A percentile compares a stretch with the other conserved stretches of the same genome.
These are phyloP conservation scores for Palythoa caribaeorum DNA, from an alignment of 92 coral and sea anemone species.

Conservation along the genomic window DNA sequence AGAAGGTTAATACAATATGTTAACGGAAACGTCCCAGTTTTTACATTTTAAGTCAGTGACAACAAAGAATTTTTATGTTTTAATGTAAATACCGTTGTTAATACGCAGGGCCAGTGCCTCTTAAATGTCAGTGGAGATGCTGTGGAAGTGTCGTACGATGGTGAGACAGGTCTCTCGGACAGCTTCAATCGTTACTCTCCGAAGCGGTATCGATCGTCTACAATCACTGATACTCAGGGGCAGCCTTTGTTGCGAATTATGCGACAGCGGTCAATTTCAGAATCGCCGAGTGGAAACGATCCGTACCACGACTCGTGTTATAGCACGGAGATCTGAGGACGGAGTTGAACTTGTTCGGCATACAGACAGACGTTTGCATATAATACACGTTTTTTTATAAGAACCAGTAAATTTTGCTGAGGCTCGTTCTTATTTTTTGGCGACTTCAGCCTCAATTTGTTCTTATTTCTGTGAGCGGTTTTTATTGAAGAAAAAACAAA, in stretches of 20 bases:
- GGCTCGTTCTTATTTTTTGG: too few species aligned
- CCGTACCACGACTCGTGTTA: background rate
- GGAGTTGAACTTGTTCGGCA: too few species aligned
- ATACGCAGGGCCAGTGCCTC: conserved; percentile 87
- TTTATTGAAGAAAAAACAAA: too few species aligned
- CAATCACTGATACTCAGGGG: conserved; percentile 65
- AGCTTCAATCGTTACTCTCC: conserved; percentile 71
- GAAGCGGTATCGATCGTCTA: conserved; percentile 71
- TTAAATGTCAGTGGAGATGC: conserved; percentile 96
- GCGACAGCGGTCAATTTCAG: conserved; percentile 80
- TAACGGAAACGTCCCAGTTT: too few species aligned
- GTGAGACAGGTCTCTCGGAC: conserved; percentile 47
- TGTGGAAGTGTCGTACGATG: conserved; percentile 84
- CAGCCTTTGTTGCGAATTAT: conserved; percentile 61
- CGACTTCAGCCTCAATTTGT: too few species aligned
- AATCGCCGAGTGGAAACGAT: conserved; percentile 28
- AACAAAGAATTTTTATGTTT: too few species aligned
- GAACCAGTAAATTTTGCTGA: too few species aligned
- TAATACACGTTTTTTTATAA: too few species aligned
- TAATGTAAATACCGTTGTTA: background rate
- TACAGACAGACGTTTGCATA: too few species aligned
- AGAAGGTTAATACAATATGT: too few species aligned
- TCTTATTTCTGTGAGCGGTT: too few species aligned
- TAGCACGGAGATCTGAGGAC: conserved; percentile 30
- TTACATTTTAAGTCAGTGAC: too few species aligned